Conservation (phyloP, 2,888 invertebrate species). For the Punctoribates punctum region DNA sequence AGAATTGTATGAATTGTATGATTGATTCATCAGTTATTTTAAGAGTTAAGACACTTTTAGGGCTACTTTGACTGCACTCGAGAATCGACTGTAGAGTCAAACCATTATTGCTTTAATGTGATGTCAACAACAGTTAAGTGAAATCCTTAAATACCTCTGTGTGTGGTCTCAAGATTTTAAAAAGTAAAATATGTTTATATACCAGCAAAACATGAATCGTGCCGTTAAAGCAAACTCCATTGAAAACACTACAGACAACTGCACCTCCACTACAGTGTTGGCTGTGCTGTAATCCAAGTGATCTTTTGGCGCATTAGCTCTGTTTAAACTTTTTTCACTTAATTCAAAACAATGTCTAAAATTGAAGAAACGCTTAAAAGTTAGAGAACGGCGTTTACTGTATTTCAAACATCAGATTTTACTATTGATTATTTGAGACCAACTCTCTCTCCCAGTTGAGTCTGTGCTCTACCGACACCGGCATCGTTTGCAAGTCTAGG, state of each 20-base stretch:
- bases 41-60: too few relatives aligned
- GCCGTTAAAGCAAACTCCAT: conserved; percentile 18
- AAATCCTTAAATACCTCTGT: conserved; percentile 32
- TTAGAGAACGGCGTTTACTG: not conserved
- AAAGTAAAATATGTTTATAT: conserved; percentile 33
- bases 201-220: conserved; percentile 22
- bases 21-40: too few relatives aligned
- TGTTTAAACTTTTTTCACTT: not conserved
- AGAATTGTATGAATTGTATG: too few relatives aligned
- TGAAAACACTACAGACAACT: not conserved
- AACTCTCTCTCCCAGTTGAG: not conserved
- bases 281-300: not conserved
- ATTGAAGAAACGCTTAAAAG: not conserved
- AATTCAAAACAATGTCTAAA: not conserved
- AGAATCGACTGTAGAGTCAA: conserved; percentile 12
- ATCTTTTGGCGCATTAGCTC: not conserved
- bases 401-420: not conserved
- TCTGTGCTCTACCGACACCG: not conserved
- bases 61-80: not conserved
- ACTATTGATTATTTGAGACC: conserved; percentile 12
- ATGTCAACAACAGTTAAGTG: conserved; percentile 22
- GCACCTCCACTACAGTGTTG: not conserved
- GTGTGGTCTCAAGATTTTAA: conserved; percentile 32
- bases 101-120: conserved; percentile 33
- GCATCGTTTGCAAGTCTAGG: not conserved